Conservation (phyloP, 2,113 vertebrate species). For the Heloderma charlesbogerti region DNA sequence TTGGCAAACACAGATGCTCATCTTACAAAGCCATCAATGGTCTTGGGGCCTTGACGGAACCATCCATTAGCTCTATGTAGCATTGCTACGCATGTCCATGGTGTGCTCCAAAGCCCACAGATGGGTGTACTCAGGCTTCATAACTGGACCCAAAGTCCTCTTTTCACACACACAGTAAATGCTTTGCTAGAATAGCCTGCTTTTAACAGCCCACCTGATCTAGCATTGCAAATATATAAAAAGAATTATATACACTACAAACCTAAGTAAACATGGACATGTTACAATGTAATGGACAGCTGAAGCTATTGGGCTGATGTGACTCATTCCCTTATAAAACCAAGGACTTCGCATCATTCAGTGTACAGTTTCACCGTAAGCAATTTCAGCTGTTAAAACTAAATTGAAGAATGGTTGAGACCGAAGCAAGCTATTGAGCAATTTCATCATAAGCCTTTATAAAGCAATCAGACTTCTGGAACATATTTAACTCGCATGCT, state of each 20-base stretch:
- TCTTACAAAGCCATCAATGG: background rate
- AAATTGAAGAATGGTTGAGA: conserved; percentile 33
- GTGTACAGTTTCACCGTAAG: conserved; percentile 34
- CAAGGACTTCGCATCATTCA: conserved; percentile 49
- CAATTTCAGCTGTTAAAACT: conserved; percentile 53
- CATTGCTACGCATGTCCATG: background rate
- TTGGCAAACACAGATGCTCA: conserved; percentile 12
- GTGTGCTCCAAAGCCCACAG: background rate
- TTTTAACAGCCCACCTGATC: conserved; percentile 38
- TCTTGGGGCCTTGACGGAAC: background rate
- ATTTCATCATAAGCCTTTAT: conserved; percentile 28
- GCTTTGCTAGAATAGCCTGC: conserved; percentile 9
- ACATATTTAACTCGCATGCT: background rate
- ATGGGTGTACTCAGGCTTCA: background rate
- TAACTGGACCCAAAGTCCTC: background rate
- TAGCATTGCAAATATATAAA: conserved; percentile 52
- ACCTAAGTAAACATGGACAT: conserved; percentile 62
- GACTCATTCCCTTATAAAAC: conserved; percentile 44
- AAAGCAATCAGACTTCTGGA: conserved; percentile 29
- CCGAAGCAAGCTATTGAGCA: conserved; percentile 46
- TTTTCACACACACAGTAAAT: background rate
- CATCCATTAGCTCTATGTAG: background rate
- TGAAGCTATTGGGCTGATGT: conserved; percentile 46
- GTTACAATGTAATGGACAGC: conserved; percentile 50
- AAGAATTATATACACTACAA: conserved; percentile 50